phyloP scores from a whole-genome alignment of 2,797 vertebrate genomes.

The Thripadectes ignobilis region DNA sequence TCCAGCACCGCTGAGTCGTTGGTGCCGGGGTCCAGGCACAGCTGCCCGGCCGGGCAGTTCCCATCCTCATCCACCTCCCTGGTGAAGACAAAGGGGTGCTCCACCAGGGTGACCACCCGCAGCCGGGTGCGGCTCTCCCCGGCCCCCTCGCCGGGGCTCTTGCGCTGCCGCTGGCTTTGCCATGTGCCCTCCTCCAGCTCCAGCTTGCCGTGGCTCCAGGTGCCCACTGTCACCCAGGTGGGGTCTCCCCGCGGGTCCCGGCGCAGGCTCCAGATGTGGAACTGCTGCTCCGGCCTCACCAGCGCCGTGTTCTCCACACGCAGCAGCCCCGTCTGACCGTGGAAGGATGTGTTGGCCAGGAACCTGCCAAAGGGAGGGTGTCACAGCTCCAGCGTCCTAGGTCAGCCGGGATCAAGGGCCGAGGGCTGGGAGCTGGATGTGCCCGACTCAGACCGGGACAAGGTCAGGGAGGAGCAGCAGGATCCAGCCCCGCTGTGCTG shows the following conservation, averaged over 20 bases:
- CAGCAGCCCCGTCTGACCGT: constrained; percentile 81
- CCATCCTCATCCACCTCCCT: constrained; percentile 87
- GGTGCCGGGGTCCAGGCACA: constrained; percentile 86
- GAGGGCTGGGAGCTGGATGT: fast-evolving
- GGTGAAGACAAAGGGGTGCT: constrained; percentile 90
- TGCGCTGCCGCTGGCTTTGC: constrained; percentile 69
- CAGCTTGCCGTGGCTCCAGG: constrained; percentile 82
- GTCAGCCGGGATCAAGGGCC: background rate
- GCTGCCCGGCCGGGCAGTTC: constrained; percentile 86
- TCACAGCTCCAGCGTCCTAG: fast-evolving
- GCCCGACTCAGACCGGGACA: fast-evolving
- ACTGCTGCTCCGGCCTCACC: constrained; percentile 78
- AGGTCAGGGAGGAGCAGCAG: background rate
- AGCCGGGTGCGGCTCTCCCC: constrained; percentile 62
- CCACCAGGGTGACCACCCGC: constrained; percentile 89
- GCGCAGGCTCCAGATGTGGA: constrained; percentile 87
- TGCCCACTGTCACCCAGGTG: constrained; percentile 88
- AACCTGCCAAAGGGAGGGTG: constrained; percentile 74
- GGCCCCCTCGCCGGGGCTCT: background rate
- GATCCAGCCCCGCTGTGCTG: fast-evolving
- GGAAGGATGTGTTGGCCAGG: constrained; percentile 86
- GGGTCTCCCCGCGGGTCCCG: constrained; percentile 82
- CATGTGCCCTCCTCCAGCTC: constrained; percentile 77
- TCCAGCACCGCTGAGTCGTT: constrained; percentile 84
- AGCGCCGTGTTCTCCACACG: constrained; percentile 70